A percentile compares a stretch with the other conserved stretches of the same genome.
Conservation (phyloP, 2,888 invertebrate genomes). For the Poecilus cupreus region DNA sequence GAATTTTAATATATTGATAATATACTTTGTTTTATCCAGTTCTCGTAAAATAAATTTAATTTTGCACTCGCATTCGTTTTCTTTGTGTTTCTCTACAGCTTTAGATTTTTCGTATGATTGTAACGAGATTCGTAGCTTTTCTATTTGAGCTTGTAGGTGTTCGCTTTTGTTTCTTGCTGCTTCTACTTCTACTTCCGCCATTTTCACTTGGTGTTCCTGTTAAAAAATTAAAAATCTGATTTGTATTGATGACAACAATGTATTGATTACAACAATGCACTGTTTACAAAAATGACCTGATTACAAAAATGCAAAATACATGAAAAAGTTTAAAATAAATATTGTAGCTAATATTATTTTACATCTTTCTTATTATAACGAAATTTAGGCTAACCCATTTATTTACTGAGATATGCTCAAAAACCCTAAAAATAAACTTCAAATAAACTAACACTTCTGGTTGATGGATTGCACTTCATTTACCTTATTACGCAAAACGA, state of each 20-base stretch:
- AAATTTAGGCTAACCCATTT: no score
- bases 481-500: slow-evolving; percentile 61
- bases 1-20: neutral
- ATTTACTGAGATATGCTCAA: no score
- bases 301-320: no score
- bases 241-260: no score
- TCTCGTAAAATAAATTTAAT: neutral
- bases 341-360: no score
- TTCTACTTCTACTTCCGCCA: slow-evolving; percentile 21
- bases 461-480: no score
- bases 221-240: neutral
- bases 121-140: slow-evolving; percentile 1
- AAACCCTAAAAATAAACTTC: neutral
- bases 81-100: neutral
- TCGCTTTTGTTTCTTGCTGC: neutral
- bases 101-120: neutral
- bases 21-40: slow-evolving; percentile 26
- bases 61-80: neutral
- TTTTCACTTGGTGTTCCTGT: slow-evolving; percentile 41
- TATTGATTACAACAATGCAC: no score
- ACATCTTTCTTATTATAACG: no score
- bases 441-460: no score
- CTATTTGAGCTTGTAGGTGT: slow-evolving; percentile 35
- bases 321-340: no score
- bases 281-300: no score